Conservation (phyloP, 2,888 invertebrate species). For the Limnephilus marmoratus region DNA sequence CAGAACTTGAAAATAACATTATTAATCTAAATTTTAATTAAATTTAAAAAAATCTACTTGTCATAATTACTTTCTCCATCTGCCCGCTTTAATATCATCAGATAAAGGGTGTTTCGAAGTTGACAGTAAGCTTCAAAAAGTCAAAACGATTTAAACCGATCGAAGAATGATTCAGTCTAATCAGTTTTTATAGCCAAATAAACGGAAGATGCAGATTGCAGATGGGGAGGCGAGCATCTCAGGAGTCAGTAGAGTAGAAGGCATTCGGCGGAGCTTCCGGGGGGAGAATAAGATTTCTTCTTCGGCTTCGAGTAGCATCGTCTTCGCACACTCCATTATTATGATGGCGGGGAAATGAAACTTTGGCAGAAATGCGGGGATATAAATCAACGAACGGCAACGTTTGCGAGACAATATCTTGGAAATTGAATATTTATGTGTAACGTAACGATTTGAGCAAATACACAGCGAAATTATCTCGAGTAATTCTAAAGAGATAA, state of each 20-base stretch:
- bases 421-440: conserved; percentile 19
- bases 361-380: conserved; percentile 16
- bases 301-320: not conserved
- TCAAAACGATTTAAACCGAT: not conserved
- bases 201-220: not conserved
- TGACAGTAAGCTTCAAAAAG: not conserved
- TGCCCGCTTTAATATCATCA: not conserved
- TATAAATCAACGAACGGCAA: conserved; percentile 14
- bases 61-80: not conserved
- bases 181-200: not conserved
- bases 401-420: conserved; percentile 6
- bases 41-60: too few species aligned
- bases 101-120: not conserved
- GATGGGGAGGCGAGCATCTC: not conserved
- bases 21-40: too few species aligned
- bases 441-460: conserved; percentile 2
- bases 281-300: conserved; percentile 24
- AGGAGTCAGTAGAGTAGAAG: not conserved
- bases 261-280: conserved; percentile 19
- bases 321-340: not conserved
- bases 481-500: not conserved
- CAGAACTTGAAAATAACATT: too few species aligned
- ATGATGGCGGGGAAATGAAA: conserved; percentile 9
- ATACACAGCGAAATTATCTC: not conserved
- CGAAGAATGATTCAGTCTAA: not conserved